Conservation (phyloP, 2,888 invertebrate species). For the Tethea ocularis region DNA sequence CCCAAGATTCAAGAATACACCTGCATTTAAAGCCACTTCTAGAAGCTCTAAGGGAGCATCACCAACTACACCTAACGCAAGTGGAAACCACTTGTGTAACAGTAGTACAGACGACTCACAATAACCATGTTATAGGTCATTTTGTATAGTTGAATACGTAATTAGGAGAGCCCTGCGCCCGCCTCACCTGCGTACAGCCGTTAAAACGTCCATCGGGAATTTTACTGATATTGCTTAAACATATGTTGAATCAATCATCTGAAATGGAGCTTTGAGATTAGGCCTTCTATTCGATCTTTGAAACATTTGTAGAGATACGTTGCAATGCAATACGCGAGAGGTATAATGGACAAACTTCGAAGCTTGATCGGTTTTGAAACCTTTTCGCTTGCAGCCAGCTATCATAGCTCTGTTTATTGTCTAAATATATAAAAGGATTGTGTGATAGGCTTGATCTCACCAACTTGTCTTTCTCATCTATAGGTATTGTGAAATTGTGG, state of each 20-base stretch:
- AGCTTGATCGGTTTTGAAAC: too few relatives aligned
- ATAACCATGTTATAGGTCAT: slow-evolving; percentile 71
- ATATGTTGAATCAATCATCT: background rate
- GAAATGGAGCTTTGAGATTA: too few relatives aligned
- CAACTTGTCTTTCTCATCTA: too few relatives aligned
- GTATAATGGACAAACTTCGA: too few relatives aligned
- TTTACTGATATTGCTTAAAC: background rate
- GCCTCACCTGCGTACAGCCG: slow-evolving; percentile 25
- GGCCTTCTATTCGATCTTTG: too few relatives aligned
- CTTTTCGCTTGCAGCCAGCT: too few relatives aligned
- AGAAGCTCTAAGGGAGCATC: slow-evolving; percentile 25
- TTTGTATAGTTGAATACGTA: slow-evolving; percentile 63
- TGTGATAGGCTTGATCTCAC: too few relatives aligned
- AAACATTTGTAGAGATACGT: too few relatives aligned
- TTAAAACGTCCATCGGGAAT: slow-evolving; percentile 13
- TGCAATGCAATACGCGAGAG: too few relatives aligned
- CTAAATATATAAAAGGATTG: too few relatives aligned
- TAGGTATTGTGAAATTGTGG: too few relatives aligned
- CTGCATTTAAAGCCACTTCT: slow-evolving; percentile 27
- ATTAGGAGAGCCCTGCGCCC: slow-evolving; percentile 43
- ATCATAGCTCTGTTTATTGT: too few relatives aligned
- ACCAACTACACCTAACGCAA: slow-evolving; percentile 49
- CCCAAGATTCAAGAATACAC: background rate
- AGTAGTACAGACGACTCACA: slow-evolving; percentile 65
- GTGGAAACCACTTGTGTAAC: slow-evolving; percentile 68